Percentiles rank a stretch among this genome's conserved stretches.
phyloP scores from a whole-genome alignment of 2,797 vertebrate species.

The Harpagifer antarcticus region DNA sequence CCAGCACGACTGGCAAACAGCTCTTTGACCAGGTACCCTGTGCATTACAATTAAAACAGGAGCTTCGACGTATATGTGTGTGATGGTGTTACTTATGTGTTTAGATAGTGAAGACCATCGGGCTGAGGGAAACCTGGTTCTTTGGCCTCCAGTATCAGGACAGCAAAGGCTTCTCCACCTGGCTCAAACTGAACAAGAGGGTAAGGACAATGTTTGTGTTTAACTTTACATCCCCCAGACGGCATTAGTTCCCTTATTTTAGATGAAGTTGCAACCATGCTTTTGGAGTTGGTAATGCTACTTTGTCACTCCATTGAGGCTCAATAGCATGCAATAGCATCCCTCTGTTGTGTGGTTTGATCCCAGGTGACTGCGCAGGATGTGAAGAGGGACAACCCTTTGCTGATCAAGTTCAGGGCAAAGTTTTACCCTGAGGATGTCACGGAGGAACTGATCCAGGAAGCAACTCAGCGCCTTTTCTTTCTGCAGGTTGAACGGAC shows the following conservation, averaged over 20 bases:
- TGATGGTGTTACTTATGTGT: slow-evolving; percentile 29
- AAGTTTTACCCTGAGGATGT: slow-evolving; percentile 98
- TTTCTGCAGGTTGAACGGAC: slow-evolving; percentile 88
- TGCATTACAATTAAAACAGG: not conserved
- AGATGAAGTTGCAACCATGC: slow-evolving; percentile 7
- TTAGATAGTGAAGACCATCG: slow-evolving; percentile 98
- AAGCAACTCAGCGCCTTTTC: slow-evolving; percentile 96
- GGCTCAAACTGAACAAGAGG: slow-evolving; percentile 98
- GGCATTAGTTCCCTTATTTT: not conserved
- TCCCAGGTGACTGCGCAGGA: slow-evolving; percentile 94
- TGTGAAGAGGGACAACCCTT: slow-evolving; percentile 92
- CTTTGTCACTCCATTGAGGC: slow-evolving; percentile 19
- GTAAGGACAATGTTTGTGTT: slow-evolving; percentile 75
- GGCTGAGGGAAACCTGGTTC: slow-evolving; percentile 97
- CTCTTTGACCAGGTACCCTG: slow-evolving; percentile 94
- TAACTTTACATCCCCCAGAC: not conserved
- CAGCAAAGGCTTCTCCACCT: slow-evolving; percentile 96
- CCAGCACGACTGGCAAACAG: slow-evolving; percentile 97
- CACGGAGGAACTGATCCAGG: slow-evolving; percentile 95
- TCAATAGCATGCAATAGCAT: slow-evolving; percentile 43
- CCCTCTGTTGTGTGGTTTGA: slow-evolving; percentile 16
- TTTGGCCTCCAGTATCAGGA: slow-evolving; percentile 98
- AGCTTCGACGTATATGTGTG: not conserved
- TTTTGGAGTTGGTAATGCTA: slow-evolving; percentile 10
- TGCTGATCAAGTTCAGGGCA: slow-evolving; percentile 96